Evolutionary conservation across 2,797 vertebrate species (phyloP), one percentile per base, ranked within the genome.

Genomic region (Phrynocephalus vlangalii): DNA sequence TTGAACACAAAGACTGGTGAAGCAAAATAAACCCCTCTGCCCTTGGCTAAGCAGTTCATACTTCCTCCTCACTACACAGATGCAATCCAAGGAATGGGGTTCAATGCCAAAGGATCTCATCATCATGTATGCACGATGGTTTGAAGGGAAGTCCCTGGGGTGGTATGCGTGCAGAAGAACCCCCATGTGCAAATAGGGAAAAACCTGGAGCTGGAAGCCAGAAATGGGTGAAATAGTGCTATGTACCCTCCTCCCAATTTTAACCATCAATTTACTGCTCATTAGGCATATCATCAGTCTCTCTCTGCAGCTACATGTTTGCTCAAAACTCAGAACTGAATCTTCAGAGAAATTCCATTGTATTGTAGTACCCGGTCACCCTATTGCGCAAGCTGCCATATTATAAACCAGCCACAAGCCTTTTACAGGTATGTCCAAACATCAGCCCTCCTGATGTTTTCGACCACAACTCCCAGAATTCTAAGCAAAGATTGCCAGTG

Each of bases 11-110:
- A 15, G 85, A 84, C 68, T 92, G 90, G 90, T 90, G 94, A 93
- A 88, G 89, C 84, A 94, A 93, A 94, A 94, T 89, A 90, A 84
- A 83, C 88, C 73, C 79, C 83, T 92, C 90, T 92, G 84, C 86
- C 93, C 83, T 89, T 93, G 90, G 91, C 86, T 77, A 86, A 90
- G 87, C 52, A 84, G 83, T 88, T 93, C 75, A 87, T 91, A 91
- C 87, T 72, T 92, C 91, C 79, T 9, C 16, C 15, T 48, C 20
- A 1, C 63, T 38, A 56, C 81, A 48, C 44, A 48, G 48, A 68
- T 76, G 26, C 76, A 33, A 18, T 77, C 18, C 3, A 0, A 26
- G 6, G 26, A 24, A n/a, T 81, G 33, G 33, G 44, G 16, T 67
- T 8, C 73, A 67, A 48, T 9, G 83, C 13, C 38, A n/a, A 26